These are phyloP conservation scores for Caprella mutica DNA, from an alignment of 2,888 invertebrate genomes.

Conservation along the genomic window DNA sequence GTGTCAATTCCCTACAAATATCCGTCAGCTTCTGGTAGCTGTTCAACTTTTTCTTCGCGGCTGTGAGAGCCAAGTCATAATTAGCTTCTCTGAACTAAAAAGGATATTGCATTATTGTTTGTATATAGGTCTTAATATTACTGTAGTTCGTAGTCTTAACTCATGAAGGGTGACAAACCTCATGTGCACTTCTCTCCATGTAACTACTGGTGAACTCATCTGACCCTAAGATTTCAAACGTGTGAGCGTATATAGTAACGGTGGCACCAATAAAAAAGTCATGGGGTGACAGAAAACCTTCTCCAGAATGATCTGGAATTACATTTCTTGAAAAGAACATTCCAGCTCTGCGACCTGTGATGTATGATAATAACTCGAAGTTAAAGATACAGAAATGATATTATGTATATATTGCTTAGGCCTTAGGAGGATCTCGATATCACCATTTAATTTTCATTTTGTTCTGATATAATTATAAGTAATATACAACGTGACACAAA, in stretches of 20 bases:
- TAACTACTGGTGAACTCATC: slow-evolving; percentile 21
- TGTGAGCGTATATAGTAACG: slow-evolving; percentile 18
- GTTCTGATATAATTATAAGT: too few species aligned
- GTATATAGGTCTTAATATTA: too few species aligned
- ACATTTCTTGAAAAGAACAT: slow-evolving; percentile 21
- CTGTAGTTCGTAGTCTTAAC: too few species aligned
- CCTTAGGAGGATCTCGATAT: too few species aligned
- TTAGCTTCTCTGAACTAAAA: slow-evolving; percentile 19
- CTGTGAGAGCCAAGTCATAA: slow-evolving; percentile 21
- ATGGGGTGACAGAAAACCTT: slow-evolving; percentile 7
- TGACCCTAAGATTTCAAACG: slow-evolving; percentile 13
- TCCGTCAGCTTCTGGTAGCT: slow-evolving; percentile 14
- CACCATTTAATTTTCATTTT: too few species aligned
- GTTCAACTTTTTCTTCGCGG: slow-evolving; percentile 11
- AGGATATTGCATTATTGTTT: not conserved
- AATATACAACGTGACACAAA: too few species aligned
- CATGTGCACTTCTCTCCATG: slow-evolving; percentile 19
- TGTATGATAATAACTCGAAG: too few species aligned
- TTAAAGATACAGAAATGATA: too few species aligned
- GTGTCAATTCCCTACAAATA: slow-evolving; percentile 5
- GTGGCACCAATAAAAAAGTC: slow-evolving; percentile 14
- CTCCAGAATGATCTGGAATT: slow-evolving; percentile 4
- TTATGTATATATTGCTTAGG: too few species aligned
- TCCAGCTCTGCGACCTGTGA: slow-evolving; percentile 20
- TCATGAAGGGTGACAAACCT: slow-evolving; percentile 6